phyloP scores from a whole-genome alignment of 2,888 invertebrate species.

The Spilarctia lutea region DNA sequence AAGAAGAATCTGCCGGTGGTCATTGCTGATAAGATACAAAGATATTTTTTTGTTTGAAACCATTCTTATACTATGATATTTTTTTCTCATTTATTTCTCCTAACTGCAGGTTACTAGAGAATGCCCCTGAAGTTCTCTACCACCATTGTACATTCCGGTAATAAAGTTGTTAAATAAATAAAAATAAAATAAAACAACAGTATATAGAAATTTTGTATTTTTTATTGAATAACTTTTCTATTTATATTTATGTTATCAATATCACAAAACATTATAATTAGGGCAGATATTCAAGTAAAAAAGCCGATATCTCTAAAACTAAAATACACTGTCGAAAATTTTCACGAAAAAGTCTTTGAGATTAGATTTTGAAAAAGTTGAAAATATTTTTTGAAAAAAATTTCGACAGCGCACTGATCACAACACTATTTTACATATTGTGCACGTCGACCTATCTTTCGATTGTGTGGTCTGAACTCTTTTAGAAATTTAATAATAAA shows the following conservation, averaged over 20 bases:
- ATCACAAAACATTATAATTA: slow-evolving; percentile 81
- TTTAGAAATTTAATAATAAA: slow-evolving; percentile 60
- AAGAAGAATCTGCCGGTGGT: no score
- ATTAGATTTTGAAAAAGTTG: background rate
- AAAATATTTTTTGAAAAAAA: slow-evolving; percentile 14
- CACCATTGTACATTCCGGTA: no score
- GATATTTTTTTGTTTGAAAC: no score
- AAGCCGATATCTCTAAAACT: slow-evolving; percentile 78
- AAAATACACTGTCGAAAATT: slow-evolving; percentile 46
- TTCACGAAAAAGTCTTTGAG: slow-evolving; percentile 21
- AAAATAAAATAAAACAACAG: slow-evolving; percentile 42
- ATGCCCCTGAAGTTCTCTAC: no score
- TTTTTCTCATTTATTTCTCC: no score
- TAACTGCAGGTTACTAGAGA: no score
- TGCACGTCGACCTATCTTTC: slow-evolving; percentile 37
- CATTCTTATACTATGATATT: no score
- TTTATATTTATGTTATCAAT: slow-evolving; percentile 73
- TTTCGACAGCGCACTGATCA: slow-evolving; percentile 25
- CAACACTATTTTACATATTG: slow-evolving; percentile 33
- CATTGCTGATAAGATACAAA: no score
- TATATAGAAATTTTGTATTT: slow-evolving; percentile 80
- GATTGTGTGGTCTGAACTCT: slow-evolving; percentile 41
- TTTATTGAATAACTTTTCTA: slow-evolving; percentile 83
- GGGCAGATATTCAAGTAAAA: slow-evolving; percentile 82
- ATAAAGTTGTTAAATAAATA: no score